Percentiles rank a stretch among this genome's conserved stretches.
Evolutionary conservation across 2,113 vertebrate species (phyloP).

Genomic region (Caranx ignobilis): DNA sequence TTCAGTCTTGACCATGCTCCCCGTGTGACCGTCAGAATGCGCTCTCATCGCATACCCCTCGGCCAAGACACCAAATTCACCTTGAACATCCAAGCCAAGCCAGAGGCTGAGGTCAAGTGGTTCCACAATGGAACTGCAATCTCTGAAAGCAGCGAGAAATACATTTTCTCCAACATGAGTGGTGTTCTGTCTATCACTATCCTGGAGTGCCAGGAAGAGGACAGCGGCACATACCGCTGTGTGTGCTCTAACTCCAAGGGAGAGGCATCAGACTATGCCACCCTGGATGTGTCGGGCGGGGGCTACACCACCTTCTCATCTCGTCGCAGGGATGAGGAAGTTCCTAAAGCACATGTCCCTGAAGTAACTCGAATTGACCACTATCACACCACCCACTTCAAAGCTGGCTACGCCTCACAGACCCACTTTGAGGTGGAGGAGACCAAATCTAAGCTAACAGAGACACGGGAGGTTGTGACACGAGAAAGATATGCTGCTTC

Average conservation of each 20-base stretch:
- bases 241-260: conserved; percentile 94
- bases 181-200: conserved; percentile 95
- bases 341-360: conserved; percentile 87
- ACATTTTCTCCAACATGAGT: conserved; percentile 90
- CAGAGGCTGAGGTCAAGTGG: conserved; percentile 92
- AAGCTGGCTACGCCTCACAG: conserved; percentile 90
- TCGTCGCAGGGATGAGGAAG: conserved; percentile 91
- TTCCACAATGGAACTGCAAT: conserved; percentile 92
- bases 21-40: conserved; percentile 96
- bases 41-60: conserved; percentile 92
- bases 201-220: conserved; percentile 92
- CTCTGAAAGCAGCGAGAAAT: conserved; percentile 90
- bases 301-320: conserved; percentile 93
- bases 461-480: conserved; percentile 87
- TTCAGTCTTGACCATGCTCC: conserved; percentile 96
- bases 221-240: conserved; percentile 95
- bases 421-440: conserved; percentile 89
- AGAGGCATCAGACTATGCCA: conserved; percentile 96
- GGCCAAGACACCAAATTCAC: conserved; percentile 96
- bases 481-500: conserved; percentile 85
- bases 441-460: conserved; percentile 88
- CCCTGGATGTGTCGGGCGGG: conserved; percentile 92
- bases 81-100: conserved; percentile 95
- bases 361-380: conserved; percentile 91
- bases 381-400: conserved; percentile 91